A percentile compares a stretch with the other conserved stretches of the same genome.
Conservation (phyloP, 1,140 invertebrate species). For the Drosophila repletoides region DNA sequence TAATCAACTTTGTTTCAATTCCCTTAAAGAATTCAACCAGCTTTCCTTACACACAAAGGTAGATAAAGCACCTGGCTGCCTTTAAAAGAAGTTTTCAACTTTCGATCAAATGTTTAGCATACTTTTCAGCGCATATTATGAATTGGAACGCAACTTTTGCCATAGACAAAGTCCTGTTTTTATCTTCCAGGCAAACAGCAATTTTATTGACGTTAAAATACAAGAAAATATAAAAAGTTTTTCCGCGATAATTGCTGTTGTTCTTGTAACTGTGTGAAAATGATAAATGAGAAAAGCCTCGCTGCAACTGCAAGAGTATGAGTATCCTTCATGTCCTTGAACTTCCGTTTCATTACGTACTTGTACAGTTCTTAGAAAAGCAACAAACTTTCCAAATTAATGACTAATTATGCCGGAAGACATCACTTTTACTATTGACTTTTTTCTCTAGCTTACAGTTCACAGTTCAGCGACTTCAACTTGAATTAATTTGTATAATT, state of each 20-base stretch:
- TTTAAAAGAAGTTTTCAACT: neutral
- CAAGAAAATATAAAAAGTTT: conserved; percentile 22
- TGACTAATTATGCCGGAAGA: conserved; percentile 42
- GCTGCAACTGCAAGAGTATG: no score
- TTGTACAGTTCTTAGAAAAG: conserved; percentile 16
- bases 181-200: neutral
- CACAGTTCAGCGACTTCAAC: neutral
- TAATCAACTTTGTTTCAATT: neutral
- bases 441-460: neutral
- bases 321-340: conserved; percentile 3
- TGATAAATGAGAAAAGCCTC: conserved; percentile 13
- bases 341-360: neutral
- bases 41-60: no score
- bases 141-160: neutral
- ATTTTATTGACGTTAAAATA: conserved; percentile 4
- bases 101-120: conserved; percentile 1
- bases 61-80: no score
- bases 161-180: neutral
- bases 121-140: neutral
- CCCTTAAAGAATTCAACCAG: no score
- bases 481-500: neutral
- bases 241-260: conserved; percentile 13
- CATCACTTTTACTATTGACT: neutral
- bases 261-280: neutral
- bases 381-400: conserved; percentile 41